phyloP scores from a whole-genome alignment of 2,113 vertebrate genomes.

The Gopherus evgoodei region DNA sequence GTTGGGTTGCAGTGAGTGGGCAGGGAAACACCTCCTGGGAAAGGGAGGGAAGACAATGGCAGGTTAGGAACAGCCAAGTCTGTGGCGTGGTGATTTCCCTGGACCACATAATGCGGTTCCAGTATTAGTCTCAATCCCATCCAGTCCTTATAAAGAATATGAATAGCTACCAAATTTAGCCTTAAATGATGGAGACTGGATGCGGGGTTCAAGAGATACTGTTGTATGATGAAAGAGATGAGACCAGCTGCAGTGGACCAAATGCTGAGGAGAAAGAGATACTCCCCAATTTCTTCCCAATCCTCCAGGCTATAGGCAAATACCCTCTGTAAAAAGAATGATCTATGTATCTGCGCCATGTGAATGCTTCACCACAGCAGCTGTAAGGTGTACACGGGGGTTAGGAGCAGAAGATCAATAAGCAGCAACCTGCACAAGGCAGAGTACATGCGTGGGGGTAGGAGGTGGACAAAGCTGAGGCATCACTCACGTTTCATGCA shows the following conservation, averaged over 20 bases:
- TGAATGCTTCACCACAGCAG: neutral
- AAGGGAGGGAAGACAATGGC: neutral
- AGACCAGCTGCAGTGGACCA: neutral
- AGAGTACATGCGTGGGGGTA: neutral
- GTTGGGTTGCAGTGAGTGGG: conserved; percentile 73
- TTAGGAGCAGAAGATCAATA: neutral
- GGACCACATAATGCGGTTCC: neutral
- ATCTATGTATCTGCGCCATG: neutral
- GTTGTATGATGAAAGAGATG: neutral
- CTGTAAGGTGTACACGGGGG: neutral
- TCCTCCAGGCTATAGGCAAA: fast-evolving
- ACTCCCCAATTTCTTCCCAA: neutral
- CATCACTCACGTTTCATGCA: conserved; percentile 80
- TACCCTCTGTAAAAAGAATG: neutral
- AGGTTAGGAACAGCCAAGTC: neutral
- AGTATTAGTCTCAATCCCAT: fast-evolving
- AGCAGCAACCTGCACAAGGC: neutral
- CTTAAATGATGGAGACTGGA: neutral
- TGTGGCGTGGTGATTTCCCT: neutral
- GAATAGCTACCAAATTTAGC: neutral
- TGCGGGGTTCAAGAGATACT: neutral
- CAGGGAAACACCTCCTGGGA: conserved; percentile 82
- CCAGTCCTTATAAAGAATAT: fast-evolving
- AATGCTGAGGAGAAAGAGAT: neutral
- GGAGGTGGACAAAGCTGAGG: too few species aligned